Percentiles rank a stretch among this genome's conserved stretches.
Evolutionary conservation across 1,140 invertebrate genomes (phyloP).

Genomic region (Platyscapa corneri): DNA sequence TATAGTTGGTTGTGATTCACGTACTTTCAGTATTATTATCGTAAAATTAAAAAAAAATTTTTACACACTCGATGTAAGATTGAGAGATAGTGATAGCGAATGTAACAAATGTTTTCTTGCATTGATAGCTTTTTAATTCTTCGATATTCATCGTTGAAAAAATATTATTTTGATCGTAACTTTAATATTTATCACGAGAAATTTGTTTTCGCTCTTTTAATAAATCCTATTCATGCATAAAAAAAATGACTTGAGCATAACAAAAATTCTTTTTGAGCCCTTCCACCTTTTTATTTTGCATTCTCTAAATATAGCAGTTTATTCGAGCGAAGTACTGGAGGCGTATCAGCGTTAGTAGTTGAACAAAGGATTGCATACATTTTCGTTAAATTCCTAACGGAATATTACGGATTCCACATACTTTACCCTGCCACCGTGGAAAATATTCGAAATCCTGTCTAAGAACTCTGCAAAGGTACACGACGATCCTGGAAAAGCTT

Average conservation of each 20-base stretch:
- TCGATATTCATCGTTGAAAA: neutral
- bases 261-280: neutral
- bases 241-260: neutral
- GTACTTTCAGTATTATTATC: neutral
- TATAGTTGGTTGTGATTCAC: neutral
- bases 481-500: neutral
- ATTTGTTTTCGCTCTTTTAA: neutral
- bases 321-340: neutral
- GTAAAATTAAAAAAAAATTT: too few relatives aligned
- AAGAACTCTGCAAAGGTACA: neutral
- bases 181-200: neutral
- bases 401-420: conserved; percentile 24
- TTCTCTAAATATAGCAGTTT: conserved; percentile 14
- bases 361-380: conserved; percentile 27
- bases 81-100: too few relatives aligned
- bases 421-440: neutral
- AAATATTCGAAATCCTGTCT: conserved; percentile 30
- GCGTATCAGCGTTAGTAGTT: neutral
- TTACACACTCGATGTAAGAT: too few relatives aligned
- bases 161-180: neutral
- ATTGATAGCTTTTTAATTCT: neutral
- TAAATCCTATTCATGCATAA: neutral
- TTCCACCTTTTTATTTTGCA: neutral
- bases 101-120: too few relatives aligned
- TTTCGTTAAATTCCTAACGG: conserved; percentile 29